Evolutionary conservation across 2,888 invertebrate genomes (phyloP), one percentile per base, ranked within the genome.

Genomic region (Hypomecis punctinalis): DNA sequence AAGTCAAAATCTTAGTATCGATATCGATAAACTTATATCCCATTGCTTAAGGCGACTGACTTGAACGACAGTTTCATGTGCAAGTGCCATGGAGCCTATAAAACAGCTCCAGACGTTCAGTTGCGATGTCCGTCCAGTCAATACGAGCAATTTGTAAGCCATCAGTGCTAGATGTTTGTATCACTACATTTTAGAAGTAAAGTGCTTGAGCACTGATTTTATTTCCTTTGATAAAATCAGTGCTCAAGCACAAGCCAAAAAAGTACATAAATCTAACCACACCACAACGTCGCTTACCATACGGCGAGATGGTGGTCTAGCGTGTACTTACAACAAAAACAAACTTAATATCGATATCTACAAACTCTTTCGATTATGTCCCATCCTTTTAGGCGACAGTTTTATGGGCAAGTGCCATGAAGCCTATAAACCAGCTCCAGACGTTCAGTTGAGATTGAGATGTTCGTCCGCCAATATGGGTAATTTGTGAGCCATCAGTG

Each of bases 401-500:
- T 68, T 62, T 65, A 63, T 57, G 61, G 56, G 45, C 49, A 57
- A 43, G 55, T 45, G 39, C 52, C 13, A 57, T 37, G 53, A 37
- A 47, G 56, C 47, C 58, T 48, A 60, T 70, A 71, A 72, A 70
- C 67, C 54, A 61, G 61, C 59, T 61, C 40, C 54, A 69, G 64
- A 53, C 61, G 61, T 65, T 64, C 63, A 65, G 68, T n/a, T n/a
- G n/a, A n/a, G n/a, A n/a, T 62, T 63, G 53, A 67, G 67, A 63
- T 42, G 40, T 52, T 40, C 52, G 33, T 23, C 9, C 40, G 42
- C 42, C 59, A 53, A 69, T 60, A 52, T 56, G 59, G 58, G 63
- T 69, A 64, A 73, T 71, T 73, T 71, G 69, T 67, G 64, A 66
- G 66, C 66, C 55, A 66, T 69, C 63, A 54, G 58, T 48, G 69